Evolutionary conservation across 1,140 invertebrate species (phyloP).

Genomic region (Tribolium castaneum): DNA sequence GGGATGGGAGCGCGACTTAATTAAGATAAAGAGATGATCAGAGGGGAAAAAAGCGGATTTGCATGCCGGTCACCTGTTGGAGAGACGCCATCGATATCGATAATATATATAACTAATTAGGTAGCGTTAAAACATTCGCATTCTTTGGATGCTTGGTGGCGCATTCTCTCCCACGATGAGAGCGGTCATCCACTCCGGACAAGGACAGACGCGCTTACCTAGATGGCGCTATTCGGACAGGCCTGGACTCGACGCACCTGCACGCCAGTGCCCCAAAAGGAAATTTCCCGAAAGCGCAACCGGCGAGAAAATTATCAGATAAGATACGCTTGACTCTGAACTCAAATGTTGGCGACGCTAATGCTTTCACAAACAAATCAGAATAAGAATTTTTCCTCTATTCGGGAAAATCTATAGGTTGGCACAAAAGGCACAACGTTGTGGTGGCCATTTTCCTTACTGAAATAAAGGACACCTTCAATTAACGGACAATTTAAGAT

Average conservation of each 20-base stretch:
- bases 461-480: too few species aligned
- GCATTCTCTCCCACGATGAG: constrained; percentile 52
- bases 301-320: not conserved
- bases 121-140: constrained; percentile 53
- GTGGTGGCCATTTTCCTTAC: too few species aligned
- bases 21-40: not conserved
- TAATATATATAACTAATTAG: constrained; percentile 48
- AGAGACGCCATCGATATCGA: not conserved
- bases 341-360: too few species aligned
- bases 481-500: too few species aligned
- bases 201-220: constrained; percentile 5
- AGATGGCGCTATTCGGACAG: constrained; percentile 23
- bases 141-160: constrained; percentile 45
- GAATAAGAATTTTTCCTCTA: too few species aligned
- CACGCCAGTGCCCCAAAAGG: not conserved
- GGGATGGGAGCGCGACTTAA: not conserved
- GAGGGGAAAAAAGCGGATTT: not conserved
- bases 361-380: too few species aligned
- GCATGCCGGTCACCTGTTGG: not conserved
- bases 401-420: too few species aligned
- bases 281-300: not conserved
- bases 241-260: not conserved
- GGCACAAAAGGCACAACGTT: too few species aligned
- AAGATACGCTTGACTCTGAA: too few species aligned
- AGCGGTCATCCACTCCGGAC: constrained; percentile 46